Base-by-base conservation (phyloP, 2,797 vertebrate genomes). In the Poecilia velifera region DNA sequence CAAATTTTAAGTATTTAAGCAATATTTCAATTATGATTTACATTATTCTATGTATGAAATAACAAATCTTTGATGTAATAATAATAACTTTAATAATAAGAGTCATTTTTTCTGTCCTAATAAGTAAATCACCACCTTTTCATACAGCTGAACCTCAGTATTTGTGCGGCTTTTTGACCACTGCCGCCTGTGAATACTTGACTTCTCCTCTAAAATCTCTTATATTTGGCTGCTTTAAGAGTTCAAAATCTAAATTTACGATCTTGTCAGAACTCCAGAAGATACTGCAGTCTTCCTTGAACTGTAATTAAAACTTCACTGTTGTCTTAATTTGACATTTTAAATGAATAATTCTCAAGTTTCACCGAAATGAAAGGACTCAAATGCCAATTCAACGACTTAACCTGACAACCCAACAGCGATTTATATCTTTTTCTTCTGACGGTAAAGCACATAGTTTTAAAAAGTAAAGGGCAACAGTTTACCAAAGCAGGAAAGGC, bases 401-500 rank as follows among this genome's bases (percentile, higher is more conserved):
- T 4, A 66, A 39, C 39, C 36, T 36, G 36, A 70, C 36, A 70
- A 14, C 36, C 8, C 4, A 53, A 12, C 34, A 39, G 66, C 12
- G 2, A 25, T 43, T 25, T 70, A 45, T 25, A 7, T 14, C 41
- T 71, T 71, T 25, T 71, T 28, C 68, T 46, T 45, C 43, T 28
- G n/a, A 71, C 1, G 1, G 41, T 16, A 31, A 46, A 46, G 22
- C 39, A 46, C 3, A 3, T 39, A 14, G 22, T 57, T 77, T 55
- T 36, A 74, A 28, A 0, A 74, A 45, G 73, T 75, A 74, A 6
- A 74, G 47, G 55, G 68, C 16, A 81, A 66, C 45, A 0, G 18
- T 53, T 76, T 82, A 34, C 45, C 9, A 53, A 36, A 20, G 16
- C 34, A 43, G 28, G 75, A 79, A 62, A 31, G 53, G 14, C 36